Conservation (phyloP, 35 echinoderm and acorn worm genomes). For the Nesometra sesokonis region DNA sequence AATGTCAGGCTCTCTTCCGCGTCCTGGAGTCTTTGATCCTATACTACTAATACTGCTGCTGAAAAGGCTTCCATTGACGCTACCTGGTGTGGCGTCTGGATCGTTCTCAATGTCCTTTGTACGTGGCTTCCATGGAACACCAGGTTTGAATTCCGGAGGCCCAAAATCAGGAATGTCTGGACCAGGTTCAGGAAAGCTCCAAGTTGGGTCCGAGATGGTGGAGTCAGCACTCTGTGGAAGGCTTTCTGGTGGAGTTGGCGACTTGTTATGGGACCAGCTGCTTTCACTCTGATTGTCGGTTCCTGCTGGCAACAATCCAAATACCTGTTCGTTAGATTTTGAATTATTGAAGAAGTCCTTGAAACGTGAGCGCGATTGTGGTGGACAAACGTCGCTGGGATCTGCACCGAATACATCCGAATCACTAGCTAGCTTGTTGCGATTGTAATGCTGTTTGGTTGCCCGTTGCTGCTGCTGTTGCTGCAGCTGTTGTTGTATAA, state of each 20-base stretch:
- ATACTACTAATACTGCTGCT: background rate
- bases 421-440: background rate
- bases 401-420: background rate
- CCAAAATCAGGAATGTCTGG: constrained; percentile 24
- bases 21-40: constrained; percentile 30
- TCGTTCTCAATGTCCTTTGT: constrained; percentile 87
- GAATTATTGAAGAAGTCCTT: background rate
- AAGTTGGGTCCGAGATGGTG: constrained; percentile 70
- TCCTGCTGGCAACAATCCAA: background rate
- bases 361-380: background rate
- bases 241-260: constrained; percentile 73
- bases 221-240: constrained; percentile 72
- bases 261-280: constrained; percentile 81
- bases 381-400: background rate
- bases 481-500: constrained; percentile 31
- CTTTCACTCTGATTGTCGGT: background rate
- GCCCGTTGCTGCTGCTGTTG: background rate
- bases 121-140: constrained; percentile 92
- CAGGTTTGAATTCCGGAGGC: constrained; percentile 93
- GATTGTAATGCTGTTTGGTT: background rate
- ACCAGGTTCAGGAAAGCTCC: constrained; percentile 51
- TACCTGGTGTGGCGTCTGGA: constrained; percentile 94
- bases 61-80: constrained; percentile 29
- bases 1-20: constrained; percentile 57
- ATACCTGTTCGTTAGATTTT: background rate